A percentile compares a stretch with the other conserved stretches of the same genome.
Evolutionary conservation across 1,140 invertebrate genomes (phyloP).

Genomic region (Drosophila equinoxialis): DNA sequence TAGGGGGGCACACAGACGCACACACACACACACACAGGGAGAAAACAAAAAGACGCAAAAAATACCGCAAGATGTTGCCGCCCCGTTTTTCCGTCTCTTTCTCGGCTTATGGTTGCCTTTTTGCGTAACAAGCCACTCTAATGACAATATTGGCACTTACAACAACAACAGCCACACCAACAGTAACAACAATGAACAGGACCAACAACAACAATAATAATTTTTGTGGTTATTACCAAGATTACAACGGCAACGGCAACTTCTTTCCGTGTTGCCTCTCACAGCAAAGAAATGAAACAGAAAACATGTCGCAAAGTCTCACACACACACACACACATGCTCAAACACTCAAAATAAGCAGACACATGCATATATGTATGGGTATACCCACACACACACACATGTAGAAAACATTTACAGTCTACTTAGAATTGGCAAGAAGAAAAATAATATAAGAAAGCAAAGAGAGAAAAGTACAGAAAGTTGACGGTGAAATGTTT

Average conservation of each 20-base stretch:
- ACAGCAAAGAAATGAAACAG: slow-evolving; percentile 29
- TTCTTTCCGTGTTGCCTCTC: neutral
- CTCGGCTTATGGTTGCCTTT: slow-evolving; percentile 57
- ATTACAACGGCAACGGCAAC: slow-evolving; percentile 69
- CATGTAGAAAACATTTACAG: slow-evolving; percentile 68
- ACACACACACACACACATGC: slow-evolving; percentile 24
- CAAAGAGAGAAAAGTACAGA: slow-evolving; percentile 20
- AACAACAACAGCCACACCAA: slow-evolving; percentile 54
- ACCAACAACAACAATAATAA: slow-evolving; percentile 68
- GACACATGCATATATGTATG: slow-evolving; percentile 15
- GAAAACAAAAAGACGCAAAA: slow-evolving; percentile 67
- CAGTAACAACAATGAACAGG: slow-evolving; percentile 32
- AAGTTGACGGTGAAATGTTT: slow-evolving; percentile 69
- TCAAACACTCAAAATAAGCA: slow-evolving; percentile 22
- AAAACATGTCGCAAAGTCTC: slow-evolving; percentile 57
- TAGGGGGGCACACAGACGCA: slow-evolving; percentile 13
- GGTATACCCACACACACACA: slow-evolving; percentile 26
- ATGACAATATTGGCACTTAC: slow-evolving; percentile 81
- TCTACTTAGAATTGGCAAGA: slow-evolving; percentile 66
- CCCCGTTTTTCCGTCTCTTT: slow-evolving; percentile 10
- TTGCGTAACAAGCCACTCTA: slow-evolving; percentile 79
- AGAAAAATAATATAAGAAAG: slow-evolving; percentile 5
- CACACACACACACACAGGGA: slow-evolving; percentile 62
- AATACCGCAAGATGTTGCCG: slow-evolving; percentile 79
- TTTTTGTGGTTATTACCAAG: slow-evolving; percentile 80